Percentiles rank a stretch among this genome's conserved stretches.
These are phyloP conservation scores for Balaeniceps rex DNA, from an alignment of 2,113 vertebrate species.

Conservation along the genomic window DNA sequence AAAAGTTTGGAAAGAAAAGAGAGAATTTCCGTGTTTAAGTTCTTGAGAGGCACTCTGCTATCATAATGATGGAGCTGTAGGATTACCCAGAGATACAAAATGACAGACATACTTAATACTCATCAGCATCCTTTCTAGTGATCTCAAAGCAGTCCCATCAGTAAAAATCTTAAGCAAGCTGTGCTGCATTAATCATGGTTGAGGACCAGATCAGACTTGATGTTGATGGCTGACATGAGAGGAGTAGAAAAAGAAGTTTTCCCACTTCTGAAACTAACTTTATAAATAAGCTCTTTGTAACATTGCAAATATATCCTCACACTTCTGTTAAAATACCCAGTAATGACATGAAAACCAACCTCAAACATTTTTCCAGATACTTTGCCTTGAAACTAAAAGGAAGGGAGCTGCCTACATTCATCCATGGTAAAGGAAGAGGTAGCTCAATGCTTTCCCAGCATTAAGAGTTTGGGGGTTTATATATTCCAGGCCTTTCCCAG, in stretches of 20 bases:
- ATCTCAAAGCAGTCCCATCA: slow-evolving; percentile 4
- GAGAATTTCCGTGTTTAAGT: neutral
- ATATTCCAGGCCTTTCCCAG: neutral
- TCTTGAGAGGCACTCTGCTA: neutral
- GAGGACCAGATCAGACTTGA: neutral
- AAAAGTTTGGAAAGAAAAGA: neutral
- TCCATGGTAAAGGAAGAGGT: neutral
- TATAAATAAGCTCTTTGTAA: neutral
- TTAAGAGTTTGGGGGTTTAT: neutral
- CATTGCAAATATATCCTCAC: neutral
- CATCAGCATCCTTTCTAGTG: slow-evolving; percentile 19
- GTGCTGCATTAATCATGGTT: neutral
- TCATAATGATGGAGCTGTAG: neutral
- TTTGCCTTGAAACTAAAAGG: neutral
- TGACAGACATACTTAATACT: slow-evolving; percentile 46
- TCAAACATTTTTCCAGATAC: neutral
- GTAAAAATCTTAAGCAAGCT: slow-evolving; percentile 26
- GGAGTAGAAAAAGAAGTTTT: neutral
- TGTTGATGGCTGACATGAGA: neutral
- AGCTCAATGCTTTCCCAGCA: neutral
- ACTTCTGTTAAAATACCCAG: neutral
- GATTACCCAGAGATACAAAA: slow-evolving; percentile 3
- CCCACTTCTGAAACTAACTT: neutral
- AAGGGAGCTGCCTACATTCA: neutral
- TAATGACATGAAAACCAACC: neutral